Base-by-base conservation (phyloP, 1,140 invertebrate species). In the Araneus ventricosus region DNA sequence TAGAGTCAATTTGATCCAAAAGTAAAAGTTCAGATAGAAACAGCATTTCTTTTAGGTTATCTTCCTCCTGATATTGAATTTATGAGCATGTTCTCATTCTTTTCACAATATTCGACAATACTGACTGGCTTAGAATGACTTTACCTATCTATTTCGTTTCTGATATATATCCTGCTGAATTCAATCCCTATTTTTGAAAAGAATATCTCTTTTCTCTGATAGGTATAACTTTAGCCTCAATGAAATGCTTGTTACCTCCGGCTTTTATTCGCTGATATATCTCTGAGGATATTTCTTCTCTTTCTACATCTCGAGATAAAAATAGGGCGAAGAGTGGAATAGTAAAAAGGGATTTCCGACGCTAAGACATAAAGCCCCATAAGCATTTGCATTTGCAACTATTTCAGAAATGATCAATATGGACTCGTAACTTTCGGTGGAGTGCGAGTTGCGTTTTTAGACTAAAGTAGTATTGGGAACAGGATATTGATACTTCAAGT, bases 301-400 rank as follows among this genome's bases (percentile, higher is more conserved):
- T 14, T 14, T 1, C 45, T 52, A 8, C 59, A 63, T 37, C 30
- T 20, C 10, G 22, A 34, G 30, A 22, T 34, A 75, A 37, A 75
- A 75, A 75, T 37, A 75, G 30, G 30, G 37, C 70, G 70, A 75
- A 30, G 20, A 75, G 8, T 30, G 70, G 70, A 75, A 75, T 75
- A 75, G 70, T 75, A 75, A 75, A 75, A 75, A 75, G 70, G 70
- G 70, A 75, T 75, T 75, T 41, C 39, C 80, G 41, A 45, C 39
- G 39, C 41, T 45, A 82, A 82, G 80, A 82, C 80, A 82, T 45
- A 82, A 82, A 82, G 24, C 80, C 80, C 41, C 24, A 41, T 52
- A 41, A 52, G 80, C 80, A 82, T 82, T 82, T 82, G 80, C 80
- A 82, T 82, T 45, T 6, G 80, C 80, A 82, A 52, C 41, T 75